These are phyloP conservation scores for Amphiprion ocellaris DNA, from an alignment of 2,113 vertebrate species.

Conservation along the genomic window DNA sequence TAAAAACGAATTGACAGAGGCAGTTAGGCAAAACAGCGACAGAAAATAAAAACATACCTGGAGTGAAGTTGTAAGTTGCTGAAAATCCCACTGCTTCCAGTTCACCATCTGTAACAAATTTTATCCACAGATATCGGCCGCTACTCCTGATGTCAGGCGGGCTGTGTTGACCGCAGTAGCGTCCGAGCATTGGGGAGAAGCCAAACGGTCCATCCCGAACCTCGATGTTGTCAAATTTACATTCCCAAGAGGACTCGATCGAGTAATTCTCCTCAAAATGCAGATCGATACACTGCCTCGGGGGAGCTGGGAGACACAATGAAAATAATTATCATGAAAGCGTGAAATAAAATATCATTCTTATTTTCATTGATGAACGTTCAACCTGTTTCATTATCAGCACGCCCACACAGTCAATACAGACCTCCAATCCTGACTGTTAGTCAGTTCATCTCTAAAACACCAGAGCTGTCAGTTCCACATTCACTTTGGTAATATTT, in stretches of 20 bases:
- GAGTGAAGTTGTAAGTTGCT: constrained; percentile 97
- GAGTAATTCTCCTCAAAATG: constrained; percentile 98
- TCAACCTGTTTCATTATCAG: constrained; percentile 48
- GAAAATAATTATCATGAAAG: constrained; percentile 54
- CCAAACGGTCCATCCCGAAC: constrained; percentile 98
- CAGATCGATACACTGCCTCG: constrained; percentile 98
- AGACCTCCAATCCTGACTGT: constrained; percentile 7
- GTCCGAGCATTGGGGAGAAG: constrained; percentile 98
- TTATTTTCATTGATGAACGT: constrained; percentile 42
- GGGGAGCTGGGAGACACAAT: constrained; percentile 88
- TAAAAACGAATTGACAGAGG: constrained; percentile 11
- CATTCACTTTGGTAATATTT: constrained; percentile 32
- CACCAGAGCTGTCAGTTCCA: constrained; percentile 18
- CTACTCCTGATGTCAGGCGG: constrained; percentile 98
- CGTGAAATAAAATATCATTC: constrained; percentile 37
- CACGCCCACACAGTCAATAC: constrained; percentile 15
- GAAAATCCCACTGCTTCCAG: constrained; percentile 98
- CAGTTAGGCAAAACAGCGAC: neutral
- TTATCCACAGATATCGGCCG: constrained; percentile 98
- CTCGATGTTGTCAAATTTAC: constrained; percentile 99
- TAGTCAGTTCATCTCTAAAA: constrained; percentile 39
- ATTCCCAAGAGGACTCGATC: constrained; percentile 99
- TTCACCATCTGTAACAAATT: constrained; percentile 99
- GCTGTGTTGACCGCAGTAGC: constrained; percentile 97
- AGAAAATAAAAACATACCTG: constrained; percentile 84